phyloP scores from a whole-genome alignment of 2,888 invertebrate species.

The Dicycla oo region DNA sequence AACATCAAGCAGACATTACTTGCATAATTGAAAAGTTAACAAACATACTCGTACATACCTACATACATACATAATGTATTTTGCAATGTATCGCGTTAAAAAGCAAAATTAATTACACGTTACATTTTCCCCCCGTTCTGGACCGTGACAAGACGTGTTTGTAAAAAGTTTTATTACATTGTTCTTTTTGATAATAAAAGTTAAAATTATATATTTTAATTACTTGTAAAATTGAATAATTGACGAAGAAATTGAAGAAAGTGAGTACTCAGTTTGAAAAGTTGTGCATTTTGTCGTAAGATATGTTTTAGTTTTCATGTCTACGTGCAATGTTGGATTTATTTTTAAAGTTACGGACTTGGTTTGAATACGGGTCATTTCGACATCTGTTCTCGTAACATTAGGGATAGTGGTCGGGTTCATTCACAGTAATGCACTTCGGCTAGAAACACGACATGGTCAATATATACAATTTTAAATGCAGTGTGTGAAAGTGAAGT shows the following conservation, averaged over 20 bases:
- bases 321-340: constrained; percentile 72
- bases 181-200: constrained; percentile 47
- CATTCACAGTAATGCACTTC: constrained; percentile 75
- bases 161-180: constrained; percentile 57
- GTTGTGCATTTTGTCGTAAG: constrained; percentile 70
- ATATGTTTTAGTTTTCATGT: constrained; percentile 64
- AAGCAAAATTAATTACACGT: constrained; percentile 74
- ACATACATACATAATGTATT: constrained; percentile 65
- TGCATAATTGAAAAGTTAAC: constrained; percentile 62
- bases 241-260: constrained; percentile 54
- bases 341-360: constrained; percentile 79
- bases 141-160: constrained; percentile 80
- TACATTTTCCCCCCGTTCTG: constrained; percentile 79
- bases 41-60: constrained; percentile 46
- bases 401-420: constrained; percentile 70
- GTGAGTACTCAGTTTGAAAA: constrained; percentile 46
- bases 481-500: constrained; percentile 67
- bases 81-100: constrained; percentile 71
- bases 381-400: constrained; percentile 79
- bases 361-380: constrained; percentile 82
- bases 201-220: constrained; percentile 44
- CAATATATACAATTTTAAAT: constrained; percentile 68
- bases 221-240: constrained; percentile 24
- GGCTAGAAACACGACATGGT: constrained; percentile 79
- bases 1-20: constrained; percentile 41